Conservation (phyloP, 1,140 invertebrate species). For the Hormaphis cornu region DNA sequence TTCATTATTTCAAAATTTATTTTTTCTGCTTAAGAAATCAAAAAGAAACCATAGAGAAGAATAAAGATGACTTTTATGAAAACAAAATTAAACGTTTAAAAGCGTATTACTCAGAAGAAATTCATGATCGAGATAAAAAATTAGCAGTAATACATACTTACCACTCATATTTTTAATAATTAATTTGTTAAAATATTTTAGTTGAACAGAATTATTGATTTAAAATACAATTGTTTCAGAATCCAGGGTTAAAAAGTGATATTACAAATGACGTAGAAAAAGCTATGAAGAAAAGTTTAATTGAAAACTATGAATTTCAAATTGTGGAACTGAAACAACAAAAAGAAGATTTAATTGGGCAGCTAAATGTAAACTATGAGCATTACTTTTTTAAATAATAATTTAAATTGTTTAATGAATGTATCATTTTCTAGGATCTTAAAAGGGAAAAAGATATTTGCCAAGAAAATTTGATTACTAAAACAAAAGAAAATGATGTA, state of each 20-base stretch:
- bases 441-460: not conserved
- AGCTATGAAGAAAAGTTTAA: slow-evolving; percentile 27
- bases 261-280: slow-evolving; percentile 6
- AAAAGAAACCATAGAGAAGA: slow-evolving; percentile 37
- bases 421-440: not conserved
- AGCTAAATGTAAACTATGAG: slow-evolving; percentile 14
- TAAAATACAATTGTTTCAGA: not conserved
- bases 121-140: slow-evolving; percentile 39
- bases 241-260: not conserved
- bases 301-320: slow-evolving; percentile 22
- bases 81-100: slow-evolving; percentile 39
- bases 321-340: slow-evolving; percentile 22
- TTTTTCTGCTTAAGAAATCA: slow-evolving; percentile 38
- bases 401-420: not conserved
- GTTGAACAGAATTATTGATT: too few relatives aligned
- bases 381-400: too few relatives aligned
- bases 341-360: slow-evolving; percentile 18
- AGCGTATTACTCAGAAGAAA: slow-evolving; percentile 39
- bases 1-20: not conserved
- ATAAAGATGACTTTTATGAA: slow-evolving; percentile 39
- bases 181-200: too few relatives aligned
- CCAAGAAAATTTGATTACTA: not conserved
- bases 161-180: too few relatives aligned
- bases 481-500: slow-evolving; percentile 18
- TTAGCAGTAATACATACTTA: slow-evolving; percentile 38